Percentiles rank a stretch among this genome's conserved stretches.
Evolutionary conservation across 2,113 vertebrate genomes (phyloP).

Genomic region (Thryonomys swinderianus): DNA sequence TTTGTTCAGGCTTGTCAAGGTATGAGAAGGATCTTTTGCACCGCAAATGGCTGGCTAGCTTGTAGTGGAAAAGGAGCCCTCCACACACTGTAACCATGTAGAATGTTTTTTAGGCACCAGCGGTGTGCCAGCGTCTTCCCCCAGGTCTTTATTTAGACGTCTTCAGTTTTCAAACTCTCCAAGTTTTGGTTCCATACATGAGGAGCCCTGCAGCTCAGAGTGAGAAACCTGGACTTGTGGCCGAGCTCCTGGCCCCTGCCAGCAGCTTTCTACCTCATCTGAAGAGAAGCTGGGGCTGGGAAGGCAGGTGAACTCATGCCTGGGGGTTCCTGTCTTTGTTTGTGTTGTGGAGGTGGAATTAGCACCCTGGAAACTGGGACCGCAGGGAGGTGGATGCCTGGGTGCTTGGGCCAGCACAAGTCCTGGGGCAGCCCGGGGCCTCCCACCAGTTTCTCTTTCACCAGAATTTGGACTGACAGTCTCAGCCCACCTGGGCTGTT

Average conservation of each 20-base stretch:
- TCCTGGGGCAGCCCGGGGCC: neutral
- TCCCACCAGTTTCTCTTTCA: too few species aligned
- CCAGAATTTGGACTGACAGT: neutral
- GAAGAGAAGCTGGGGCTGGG: neutral
- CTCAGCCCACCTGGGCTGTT: neutral
- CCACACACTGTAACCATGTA: too few species aligned
- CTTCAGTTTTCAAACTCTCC: neutral
- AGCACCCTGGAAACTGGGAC: neutral
- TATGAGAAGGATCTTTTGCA: neutral
- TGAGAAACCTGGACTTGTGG: neutral
- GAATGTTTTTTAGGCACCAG: neutral
- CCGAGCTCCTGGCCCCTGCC: neutral
- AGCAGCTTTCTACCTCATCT: neutral
- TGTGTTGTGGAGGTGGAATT: neutral
- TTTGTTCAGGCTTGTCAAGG: neutral
- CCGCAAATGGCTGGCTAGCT: neutral
- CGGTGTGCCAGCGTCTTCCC: neutral
- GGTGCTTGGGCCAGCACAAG: neutral
- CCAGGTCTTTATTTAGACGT: neutral
- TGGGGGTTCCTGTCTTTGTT: neutral
- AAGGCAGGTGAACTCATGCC: neutral
- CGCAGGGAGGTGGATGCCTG: neutral
- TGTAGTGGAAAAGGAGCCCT: neutral
- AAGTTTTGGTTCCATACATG: too few species aligned
- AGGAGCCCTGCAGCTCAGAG: neutral